Evolutionary conservation across 2,888 invertebrate genomes (phyloP), one percentile per base, ranked within the genome.

Genomic region (Tetragonula carbonaria): DNA sequence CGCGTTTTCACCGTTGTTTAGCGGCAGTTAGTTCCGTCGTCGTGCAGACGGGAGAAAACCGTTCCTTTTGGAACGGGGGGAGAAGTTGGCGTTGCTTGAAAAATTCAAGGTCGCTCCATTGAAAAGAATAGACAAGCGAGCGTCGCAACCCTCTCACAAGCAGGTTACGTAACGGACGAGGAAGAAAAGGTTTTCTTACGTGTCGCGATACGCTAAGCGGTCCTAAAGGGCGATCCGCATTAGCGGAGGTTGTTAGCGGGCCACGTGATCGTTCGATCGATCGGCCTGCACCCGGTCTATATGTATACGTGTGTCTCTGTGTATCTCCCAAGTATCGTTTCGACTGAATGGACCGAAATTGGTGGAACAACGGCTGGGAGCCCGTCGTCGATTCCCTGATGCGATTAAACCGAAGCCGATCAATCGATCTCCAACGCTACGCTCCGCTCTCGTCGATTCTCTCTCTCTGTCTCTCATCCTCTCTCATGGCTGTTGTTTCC

Each of bases 311-410:
- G 45, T 45, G 45, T 8, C 45, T 45, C 45, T 11, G 11, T 45
- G 11, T 45, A 45, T 45, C 45, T 45, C 8, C 1, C 38, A 6
- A 45, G 72, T 28, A 55, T 68, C 63, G 74, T 78, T 75, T 16
- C 66, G 51, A 45, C n/a, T 78, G 84, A 84, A 82, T 57, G 82
- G 67, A 57, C 21, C 67, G 72, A 67, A 84, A 84, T 82, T 82
- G 74, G 71, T 53, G 75, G 78, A 78, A 78, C 74, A 82, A 73
- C 55, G 63, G 65, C 45, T 45, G 45, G 45, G 45, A 21, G 21
- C 51, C n/a, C 28, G 74, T 71, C 70, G 66, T 71, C 71, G 53
- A 74, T 71, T 74, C 73, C 33, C 50, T 50, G 74, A 74, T n/a
- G 71, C 82, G 79, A 82, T 74, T 82, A 79, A 78, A 68, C 45